These are phyloP conservation scores for Micromussa lordhowensis DNA, from an alignment of 92 coral and sea anemone genomes.

Conservation along the genomic window DNA sequence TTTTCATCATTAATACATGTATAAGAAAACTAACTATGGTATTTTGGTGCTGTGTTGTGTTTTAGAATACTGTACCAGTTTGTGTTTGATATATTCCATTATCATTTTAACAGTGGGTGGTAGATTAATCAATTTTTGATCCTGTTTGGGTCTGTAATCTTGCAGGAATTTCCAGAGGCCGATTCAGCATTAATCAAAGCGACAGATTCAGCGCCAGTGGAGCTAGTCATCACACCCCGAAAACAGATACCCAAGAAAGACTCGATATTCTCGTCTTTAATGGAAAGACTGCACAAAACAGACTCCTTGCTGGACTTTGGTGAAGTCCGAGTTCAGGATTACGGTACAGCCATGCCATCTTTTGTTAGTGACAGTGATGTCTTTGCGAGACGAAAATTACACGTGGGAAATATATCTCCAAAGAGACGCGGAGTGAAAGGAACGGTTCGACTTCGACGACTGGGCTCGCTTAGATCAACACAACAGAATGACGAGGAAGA, in stretches of 20 bases:
- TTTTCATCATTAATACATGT: neutral
- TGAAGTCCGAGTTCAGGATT: constrained; percentile 66
- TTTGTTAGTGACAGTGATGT: constrained; percentile 22
- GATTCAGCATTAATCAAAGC: neutral
- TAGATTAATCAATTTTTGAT: neutral
- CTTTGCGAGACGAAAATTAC: neutral
- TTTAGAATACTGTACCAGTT: neutral
- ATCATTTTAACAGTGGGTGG: too few species aligned
- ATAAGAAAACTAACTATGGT: neutral
- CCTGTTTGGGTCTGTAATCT: neutral
- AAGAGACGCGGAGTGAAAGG: neutral
- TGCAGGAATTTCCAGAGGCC: constrained; percentile 13
- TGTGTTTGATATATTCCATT: neutral
- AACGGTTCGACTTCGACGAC: constrained; percentile 14
- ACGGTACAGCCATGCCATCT: constrained; percentile 18
- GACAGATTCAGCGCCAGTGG: constrained; percentile 14
- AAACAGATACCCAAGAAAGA: constrained; percentile 59
- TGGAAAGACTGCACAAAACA: constrained; percentile 74
- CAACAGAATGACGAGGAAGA: constrained; percentile 3
- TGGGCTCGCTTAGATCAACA: constrained; percentile 24
- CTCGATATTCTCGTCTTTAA: constrained; percentile 69
- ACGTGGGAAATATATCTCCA: neutral
- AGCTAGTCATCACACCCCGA: constrained; percentile 60
- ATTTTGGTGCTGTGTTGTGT: neutral
- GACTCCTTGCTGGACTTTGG: constrained; percentile 79